A percentile compares a stretch with the other conserved stretches of the same genome.
Evolutionary conservation across 2,113 vertebrate genomes (phyloP).

Genomic region (Engraulis encrasicolus): DNA sequence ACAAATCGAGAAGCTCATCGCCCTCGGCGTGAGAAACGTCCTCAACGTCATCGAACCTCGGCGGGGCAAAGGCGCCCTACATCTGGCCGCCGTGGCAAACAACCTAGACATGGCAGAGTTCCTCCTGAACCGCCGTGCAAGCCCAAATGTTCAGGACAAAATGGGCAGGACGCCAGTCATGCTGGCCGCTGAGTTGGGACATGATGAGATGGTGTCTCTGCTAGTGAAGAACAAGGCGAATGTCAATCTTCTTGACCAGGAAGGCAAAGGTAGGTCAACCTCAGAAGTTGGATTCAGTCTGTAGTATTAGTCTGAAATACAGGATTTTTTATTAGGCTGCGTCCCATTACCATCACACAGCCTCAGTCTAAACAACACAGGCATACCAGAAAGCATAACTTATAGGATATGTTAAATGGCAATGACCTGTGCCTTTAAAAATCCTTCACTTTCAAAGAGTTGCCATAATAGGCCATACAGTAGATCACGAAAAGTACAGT

Average conservation of each 20-base stretch:
- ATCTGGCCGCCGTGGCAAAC: slow-evolving; percentile 81
- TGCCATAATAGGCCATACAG: too few species aligned
- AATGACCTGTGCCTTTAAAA: too few species aligned
- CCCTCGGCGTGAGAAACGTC: slow-evolving; percentile 79
- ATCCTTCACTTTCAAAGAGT: too few species aligned
- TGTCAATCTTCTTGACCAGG: slow-evolving; percentile 80
- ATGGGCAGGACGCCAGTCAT: slow-evolving; percentile 83
- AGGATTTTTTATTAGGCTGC: too few species aligned
- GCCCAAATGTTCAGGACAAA: slow-evolving; percentile 81
- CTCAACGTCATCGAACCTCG: slow-evolving; percentile 86
- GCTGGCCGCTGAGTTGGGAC: slow-evolving; percentile 87
- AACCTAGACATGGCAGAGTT: slow-evolving; percentile 82
- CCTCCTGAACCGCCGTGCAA: slow-evolving; percentile 80
- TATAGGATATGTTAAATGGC: too few species aligned
- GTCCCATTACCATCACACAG: too few species aligned
- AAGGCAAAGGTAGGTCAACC: slow-evolving; percentile 84
- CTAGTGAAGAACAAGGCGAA: slow-evolving; percentile 79
- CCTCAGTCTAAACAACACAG: too few species aligned
- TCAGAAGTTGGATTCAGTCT: not conserved
- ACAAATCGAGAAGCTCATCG: slow-evolving; percentile 83
- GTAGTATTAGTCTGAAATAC: too few species aligned
- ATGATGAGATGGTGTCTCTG: slow-evolving; percentile 76
- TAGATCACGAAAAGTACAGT: too few species aligned
- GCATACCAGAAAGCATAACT: too few species aligned
- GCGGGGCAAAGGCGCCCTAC: slow-evolving; percentile 81